These are phyloP conservation scores for Biston betularia DNA, from an alignment of 2,888 invertebrate genomes.

Conservation along the genomic window DNA sequence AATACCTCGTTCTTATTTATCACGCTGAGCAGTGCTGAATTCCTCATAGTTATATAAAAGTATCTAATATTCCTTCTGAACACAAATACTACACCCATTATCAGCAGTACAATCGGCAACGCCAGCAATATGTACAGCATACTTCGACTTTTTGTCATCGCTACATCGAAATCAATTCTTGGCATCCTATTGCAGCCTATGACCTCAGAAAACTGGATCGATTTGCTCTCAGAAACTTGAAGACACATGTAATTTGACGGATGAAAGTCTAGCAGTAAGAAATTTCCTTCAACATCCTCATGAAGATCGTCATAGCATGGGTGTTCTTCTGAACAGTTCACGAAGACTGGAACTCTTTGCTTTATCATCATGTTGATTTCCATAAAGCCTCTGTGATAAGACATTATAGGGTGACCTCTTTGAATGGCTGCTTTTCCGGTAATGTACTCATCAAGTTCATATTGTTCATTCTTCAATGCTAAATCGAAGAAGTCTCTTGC, in stretches of 20 bases:
- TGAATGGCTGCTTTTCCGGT: background rate
- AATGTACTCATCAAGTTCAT: conserved; percentile 3
- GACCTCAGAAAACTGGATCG: conserved; percentile 49
- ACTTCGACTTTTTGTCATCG: conserved; percentile 42
- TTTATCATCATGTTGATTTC: conserved; percentile 56
- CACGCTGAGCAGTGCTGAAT: conserved; percentile 84
- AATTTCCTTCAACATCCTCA: conserved; percentile 50
- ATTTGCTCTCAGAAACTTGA: conserved; percentile 49
- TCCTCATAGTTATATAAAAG: conserved; percentile 85
- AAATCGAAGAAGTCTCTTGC: conserved; percentile 81
- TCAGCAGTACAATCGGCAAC: conserved; percentile 56
- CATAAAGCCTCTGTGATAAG: conserved; percentile 57
- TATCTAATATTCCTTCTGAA: conserved; percentile 86
- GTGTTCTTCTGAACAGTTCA: conserved; percentile 41
- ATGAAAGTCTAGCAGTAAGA: conserved; percentile 63
- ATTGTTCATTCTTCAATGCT: conserved; percentile 55
- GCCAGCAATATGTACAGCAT: conserved; percentile 54
- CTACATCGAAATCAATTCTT: conserved; percentile 46
- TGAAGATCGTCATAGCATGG: conserved; percentile 34
- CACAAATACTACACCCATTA: conserved; percentile 53
- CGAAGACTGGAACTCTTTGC: conserved; percentile 47
- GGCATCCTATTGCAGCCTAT: conserved; percentile 49
- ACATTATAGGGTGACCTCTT: background rate
- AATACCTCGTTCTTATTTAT: conserved; percentile 75
- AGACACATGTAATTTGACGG: conserved; percentile 59